These are phyloP conservation scores for Julus scanicus DNA, from an alignment of 2,888 invertebrate species.

Conservation along the genomic window DNA sequence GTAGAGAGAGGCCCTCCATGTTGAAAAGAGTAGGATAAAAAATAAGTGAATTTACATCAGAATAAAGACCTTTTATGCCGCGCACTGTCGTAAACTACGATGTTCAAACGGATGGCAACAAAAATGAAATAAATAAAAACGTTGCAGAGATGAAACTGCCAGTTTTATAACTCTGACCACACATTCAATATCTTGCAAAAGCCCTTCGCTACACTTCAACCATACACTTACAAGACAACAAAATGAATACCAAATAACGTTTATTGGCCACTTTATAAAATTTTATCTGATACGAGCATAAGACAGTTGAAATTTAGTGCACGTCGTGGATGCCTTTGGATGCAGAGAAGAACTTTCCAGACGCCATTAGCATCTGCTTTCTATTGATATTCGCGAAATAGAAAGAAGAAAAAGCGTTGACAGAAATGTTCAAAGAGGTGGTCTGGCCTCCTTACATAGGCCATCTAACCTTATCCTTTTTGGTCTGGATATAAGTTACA, in stretches of 20 bases:
- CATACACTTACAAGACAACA: neutral
- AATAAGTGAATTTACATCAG: constrained; percentile 16
- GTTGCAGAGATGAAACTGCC: constrained; percentile 26
- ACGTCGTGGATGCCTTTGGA: neutral
- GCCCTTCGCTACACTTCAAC: constrained; percentile 10
- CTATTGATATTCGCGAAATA: neutral
- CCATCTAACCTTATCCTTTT: neutral
- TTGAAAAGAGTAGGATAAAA: neutral
- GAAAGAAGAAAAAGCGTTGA: neutral
- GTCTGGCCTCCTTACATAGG: neutral
- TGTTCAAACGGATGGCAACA: constrained; percentile 26
- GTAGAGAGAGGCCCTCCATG: neutral
- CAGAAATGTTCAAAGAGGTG: neutral
- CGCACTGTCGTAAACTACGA: constrained; percentile 12
- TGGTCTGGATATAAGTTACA: neutral
- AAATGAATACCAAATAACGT: constrained; percentile 36
- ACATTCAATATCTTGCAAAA: constrained; percentile 13
- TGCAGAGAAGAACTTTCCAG: neutral
- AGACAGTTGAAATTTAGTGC: constrained; percentile 37
- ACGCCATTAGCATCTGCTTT: constrained; percentile 19
- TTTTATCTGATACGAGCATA: constrained; percentile 3
- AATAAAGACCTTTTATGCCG: constrained; percentile 5
- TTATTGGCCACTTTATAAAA: constrained; percentile 32
- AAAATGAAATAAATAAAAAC: constrained; percentile 38
- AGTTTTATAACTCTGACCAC: constrained; percentile 42